Percentiles rank a stretch among this genome's conserved stretches.
Evolutionary conservation across 64 coral and sea anemone species (phyloP).

Genomic region (Stichodactyla mertensii): DNA sequence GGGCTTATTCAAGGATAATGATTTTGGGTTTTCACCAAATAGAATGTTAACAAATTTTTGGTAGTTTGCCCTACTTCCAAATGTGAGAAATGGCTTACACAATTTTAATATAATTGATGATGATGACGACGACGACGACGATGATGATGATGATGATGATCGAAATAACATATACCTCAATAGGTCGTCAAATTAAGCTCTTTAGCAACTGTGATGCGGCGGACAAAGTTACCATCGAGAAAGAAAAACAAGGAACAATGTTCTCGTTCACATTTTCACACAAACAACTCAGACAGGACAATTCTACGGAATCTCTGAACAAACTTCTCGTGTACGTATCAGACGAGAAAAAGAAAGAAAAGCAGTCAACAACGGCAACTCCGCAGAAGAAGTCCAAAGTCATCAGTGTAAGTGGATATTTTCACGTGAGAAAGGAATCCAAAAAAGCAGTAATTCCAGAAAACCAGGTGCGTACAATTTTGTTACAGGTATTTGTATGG

Average conservation of each 20-base stretch:
- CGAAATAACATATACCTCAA: neutral
- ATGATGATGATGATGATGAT: neutral
- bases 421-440: neutral
- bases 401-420: neutral
- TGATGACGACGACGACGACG: neutral
- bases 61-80: no score
- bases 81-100: no score
- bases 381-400: neutral
- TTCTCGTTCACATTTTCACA: neutral
- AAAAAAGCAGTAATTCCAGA: neutral
- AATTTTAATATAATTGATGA: no score
- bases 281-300: neutral
- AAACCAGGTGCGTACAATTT: neutral
- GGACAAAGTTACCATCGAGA: neutral
- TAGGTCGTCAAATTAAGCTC: neutral
- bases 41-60: no score
- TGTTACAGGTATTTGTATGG: no score
- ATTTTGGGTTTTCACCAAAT: no score
- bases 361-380: neutral
- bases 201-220: neutral
- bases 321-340: neutral
- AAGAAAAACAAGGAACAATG: neutral
- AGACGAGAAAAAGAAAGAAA: neutral
- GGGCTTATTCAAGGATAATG: no score
- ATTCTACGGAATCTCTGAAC: neutral